phyloP scores from a whole-genome alignment of 2,797 vertebrate species.

The Pygocentrus nattereri region DNA sequence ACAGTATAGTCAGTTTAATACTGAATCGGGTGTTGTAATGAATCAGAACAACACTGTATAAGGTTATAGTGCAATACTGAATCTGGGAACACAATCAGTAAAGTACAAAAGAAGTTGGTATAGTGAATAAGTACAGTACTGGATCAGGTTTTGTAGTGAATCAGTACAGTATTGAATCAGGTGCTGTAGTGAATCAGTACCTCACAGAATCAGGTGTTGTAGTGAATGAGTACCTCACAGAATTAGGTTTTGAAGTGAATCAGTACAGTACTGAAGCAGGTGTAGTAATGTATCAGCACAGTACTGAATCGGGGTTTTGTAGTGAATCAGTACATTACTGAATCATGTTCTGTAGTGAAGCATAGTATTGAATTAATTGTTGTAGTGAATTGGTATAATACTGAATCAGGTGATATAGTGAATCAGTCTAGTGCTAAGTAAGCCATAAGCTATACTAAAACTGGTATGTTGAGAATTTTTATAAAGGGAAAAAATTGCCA shows the following conservation, averaged over 20 bases:
- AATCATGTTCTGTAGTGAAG: neutral
- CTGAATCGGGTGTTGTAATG: neutral
- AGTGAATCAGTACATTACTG: no score
- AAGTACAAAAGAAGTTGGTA: neutral
- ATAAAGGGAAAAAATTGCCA: neutral
- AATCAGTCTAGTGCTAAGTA: neutral
- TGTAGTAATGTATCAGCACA: neutral
- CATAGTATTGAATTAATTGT: no score
- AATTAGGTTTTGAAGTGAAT: neutral
- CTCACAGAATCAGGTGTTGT: neutral
- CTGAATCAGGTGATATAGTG: neutral
- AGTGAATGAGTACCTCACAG: neutral
- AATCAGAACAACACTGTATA: neutral
- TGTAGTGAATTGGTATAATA: neutral
- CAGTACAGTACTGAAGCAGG: neutral
- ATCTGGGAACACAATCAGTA: neutral
- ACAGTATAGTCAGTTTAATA: no score
- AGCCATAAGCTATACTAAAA: neutral
- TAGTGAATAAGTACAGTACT: neutral
- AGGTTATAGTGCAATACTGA: neutral
- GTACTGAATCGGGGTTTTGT: neutral
- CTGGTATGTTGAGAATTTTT: neutral
- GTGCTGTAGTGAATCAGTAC: neutral
- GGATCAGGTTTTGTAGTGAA: neutral
- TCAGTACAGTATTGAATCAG: neutral